These are phyloP conservation scores for Himalopsyche kuldschensis DNA, from an alignment of 2,888 invertebrate species.

Conservation along the genomic window DNA sequence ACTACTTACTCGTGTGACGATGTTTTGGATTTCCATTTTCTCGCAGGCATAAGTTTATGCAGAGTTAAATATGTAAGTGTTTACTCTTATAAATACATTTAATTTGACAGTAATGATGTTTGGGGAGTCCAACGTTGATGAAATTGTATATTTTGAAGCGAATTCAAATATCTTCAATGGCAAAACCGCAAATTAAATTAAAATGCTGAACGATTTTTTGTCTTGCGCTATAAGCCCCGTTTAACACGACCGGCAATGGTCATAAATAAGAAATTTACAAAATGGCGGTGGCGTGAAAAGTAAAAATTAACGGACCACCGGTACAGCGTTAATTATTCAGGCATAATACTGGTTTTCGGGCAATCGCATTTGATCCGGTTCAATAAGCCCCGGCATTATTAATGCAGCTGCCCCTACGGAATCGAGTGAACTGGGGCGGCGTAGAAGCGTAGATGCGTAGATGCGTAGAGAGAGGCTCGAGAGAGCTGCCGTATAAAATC, in stretches of 20 bases:
- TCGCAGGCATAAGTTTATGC: no score
- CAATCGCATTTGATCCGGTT: slow-evolving; percentile 7
- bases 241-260: neutral
- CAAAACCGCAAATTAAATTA: neutral
- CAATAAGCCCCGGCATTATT: slow-evolving; percentile 5
- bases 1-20: no score
- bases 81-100: no score
- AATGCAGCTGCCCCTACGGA: slow-evolving; percentile 2
- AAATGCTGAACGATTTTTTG: neutral
- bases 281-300: neutral
- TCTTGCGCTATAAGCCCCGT: neutral
- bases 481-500: neutral
- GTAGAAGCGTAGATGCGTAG: neutral
- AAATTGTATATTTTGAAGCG: no score
- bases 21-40: no score
- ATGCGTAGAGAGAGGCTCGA: neutral
- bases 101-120: no score
- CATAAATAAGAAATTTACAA: neutral
- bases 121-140: no score
- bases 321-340: neutral
- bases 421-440: neutral
- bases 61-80: no score
- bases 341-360: neutral
- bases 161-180: neutral
- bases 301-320: neutral